These are phyloP conservation scores for Cotesia chilonis DNA, from an alignment of 1,140 invertebrate species.

Conservation along the genomic window DNA sequence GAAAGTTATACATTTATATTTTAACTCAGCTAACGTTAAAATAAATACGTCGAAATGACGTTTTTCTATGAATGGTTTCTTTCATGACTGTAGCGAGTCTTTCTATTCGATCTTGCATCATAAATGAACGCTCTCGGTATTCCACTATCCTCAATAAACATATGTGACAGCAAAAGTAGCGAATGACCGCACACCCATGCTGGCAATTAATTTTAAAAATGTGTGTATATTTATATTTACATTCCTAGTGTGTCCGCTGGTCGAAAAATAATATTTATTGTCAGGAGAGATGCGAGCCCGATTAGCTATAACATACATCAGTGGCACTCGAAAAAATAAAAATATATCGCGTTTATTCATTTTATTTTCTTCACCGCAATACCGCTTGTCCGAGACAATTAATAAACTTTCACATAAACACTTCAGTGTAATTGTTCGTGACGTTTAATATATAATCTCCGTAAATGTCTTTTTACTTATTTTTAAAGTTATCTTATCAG, in stretches of 20 bases:
- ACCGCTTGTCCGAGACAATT: background rate
- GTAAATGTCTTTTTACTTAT: too few relatives aligned
- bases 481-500: background rate
- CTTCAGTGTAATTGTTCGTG: constrained; percentile 2
- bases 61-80: constrained; percentile 46
- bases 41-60: constrained; percentile 18
- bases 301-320: background rate
- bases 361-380: constrained; percentile 8
- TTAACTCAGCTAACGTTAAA: background rate
- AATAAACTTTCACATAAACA: background rate
- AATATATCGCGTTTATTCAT: background rate
- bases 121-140: background rate
- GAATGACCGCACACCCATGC: background rate
- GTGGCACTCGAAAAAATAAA: background rate
- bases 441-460: background rate
- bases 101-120: background rate
- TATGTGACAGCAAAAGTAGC: background rate
- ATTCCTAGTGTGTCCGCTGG: constrained; percentile 26
- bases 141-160: background rate
- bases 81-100: constrained; percentile 44
- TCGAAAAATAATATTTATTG: constrained; percentile 38
- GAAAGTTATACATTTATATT: too few relatives aligned
- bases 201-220: constrained; percentile 35
- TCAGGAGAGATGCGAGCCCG: constrained; percentile 19
- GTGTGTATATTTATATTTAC: background rate